A percentile compares a stretch with the other conserved stretches of the same genome.
Conservation (phyloP, 2,888 invertebrate genomes). For the Hypercompe scribonia region DNA sequence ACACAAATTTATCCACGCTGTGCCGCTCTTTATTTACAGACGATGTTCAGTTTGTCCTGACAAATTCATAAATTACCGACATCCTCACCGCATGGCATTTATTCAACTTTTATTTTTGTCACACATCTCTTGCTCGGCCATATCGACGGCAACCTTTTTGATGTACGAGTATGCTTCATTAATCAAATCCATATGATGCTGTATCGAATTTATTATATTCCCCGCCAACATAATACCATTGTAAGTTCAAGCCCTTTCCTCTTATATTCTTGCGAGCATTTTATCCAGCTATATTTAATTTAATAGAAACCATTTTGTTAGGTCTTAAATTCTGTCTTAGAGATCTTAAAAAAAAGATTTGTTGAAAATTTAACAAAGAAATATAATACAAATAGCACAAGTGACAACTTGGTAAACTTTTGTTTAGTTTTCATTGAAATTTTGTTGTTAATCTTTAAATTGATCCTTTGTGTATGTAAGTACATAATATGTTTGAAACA, state of each 20-base stretch:
- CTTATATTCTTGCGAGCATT: not conserved
- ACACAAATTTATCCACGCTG: constrained; percentile 85
- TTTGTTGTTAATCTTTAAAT: too few species aligned
- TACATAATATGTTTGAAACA: too few species aligned
- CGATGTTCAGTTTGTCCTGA: constrained; percentile 84
- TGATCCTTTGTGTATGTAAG: too few species aligned
- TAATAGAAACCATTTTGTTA: not conserved
- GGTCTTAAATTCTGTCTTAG: not conserved
- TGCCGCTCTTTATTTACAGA: constrained; percentile 81
- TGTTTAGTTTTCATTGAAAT: too few species aligned
- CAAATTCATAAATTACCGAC: constrained; percentile 87
- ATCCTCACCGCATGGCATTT: constrained; percentile 77
- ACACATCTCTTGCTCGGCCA: constrained; percentile 74
- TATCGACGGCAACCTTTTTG: constrained; percentile 78
- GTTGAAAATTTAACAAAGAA: not conserved
- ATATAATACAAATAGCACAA: not conserved
- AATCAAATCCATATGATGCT: constrained; percentile 60
- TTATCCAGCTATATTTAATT: not conserved
- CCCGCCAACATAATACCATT: not conserved
- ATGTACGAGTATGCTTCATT: constrained; percentile 72
- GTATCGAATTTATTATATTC: constrained; percentile 8
- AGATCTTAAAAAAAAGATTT: not conserved
- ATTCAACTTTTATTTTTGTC: constrained; percentile 79
- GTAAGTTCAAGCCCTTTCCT: not conserved
- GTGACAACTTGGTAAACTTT: not conserved